These are phyloP conservation scores for Pomacea canaliculata DNA, from an alignment of 2,888 invertebrate species.

Conservation along the genomic window DNA sequence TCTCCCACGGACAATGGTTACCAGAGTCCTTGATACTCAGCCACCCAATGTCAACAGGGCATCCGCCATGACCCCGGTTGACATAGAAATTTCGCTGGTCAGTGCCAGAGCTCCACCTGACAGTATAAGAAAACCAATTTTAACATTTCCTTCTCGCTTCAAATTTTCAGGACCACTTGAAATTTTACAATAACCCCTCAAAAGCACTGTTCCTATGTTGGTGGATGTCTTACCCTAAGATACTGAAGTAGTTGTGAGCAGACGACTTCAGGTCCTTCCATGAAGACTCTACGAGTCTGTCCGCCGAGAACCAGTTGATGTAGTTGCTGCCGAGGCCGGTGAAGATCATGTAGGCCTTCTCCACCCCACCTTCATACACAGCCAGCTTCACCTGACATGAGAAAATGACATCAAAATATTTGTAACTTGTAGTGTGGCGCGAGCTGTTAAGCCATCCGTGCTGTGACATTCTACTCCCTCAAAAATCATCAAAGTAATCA, in stretches of 20 bases:
- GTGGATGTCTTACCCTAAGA: slow-evolving; percentile 6
- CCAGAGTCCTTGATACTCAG: slow-evolving; percentile 7
- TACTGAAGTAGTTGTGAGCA: slow-evolving; percentile 13
- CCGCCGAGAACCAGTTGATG: slow-evolving; percentile 22
- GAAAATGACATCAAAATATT: too few species aligned
- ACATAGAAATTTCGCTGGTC: slow-evolving; percentile 6
- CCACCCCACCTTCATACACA: slow-evolving; percentile 13
- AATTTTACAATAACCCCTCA: too few species aligned
- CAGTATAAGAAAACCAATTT: too few species aligned
- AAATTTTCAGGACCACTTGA: too few species aligned
- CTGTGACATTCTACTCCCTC: too few species aligned
- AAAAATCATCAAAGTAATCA: too few species aligned
- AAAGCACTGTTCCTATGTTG: too few species aligned
- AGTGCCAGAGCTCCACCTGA: too few species aligned
- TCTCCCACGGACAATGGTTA: slow-evolving; percentile 13
- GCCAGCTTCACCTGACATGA: slow-evolving; percentile 4
- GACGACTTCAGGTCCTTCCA: slow-evolving; percentile 20
- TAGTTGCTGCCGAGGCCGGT: slow-evolving; percentile 18
- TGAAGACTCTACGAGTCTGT: slow-evolving; percentile 13
- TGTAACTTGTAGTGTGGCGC: too few species aligned
- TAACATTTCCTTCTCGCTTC: too few species aligned
- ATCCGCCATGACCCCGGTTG: slow-evolving; percentile 13
- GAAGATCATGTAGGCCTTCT: slow-evolving; percentile 21
- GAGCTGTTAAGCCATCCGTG: too few species aligned
- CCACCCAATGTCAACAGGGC: slow-evolving; percentile 19